Percentiles rank a stretch among this genome's conserved stretches.
Conservation (phyloP, 2,113 vertebrate species). For the Spheniscus mendiculus region DNA sequence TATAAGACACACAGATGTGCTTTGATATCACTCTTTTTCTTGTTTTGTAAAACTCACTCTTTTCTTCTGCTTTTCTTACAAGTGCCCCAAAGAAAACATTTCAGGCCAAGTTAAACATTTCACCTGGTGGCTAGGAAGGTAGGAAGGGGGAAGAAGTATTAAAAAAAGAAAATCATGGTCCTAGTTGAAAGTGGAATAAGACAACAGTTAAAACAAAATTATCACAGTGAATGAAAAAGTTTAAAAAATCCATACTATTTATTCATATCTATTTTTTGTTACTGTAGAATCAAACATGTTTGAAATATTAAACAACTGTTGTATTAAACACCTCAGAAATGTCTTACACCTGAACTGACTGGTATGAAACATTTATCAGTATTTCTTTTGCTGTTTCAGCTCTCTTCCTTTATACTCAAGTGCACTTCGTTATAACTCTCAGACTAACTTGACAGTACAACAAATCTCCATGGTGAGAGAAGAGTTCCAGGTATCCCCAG, state of each 20-base stretch:
- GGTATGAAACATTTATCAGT: background rate
- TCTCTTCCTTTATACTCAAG: background rate
- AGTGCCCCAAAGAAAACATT: background rate
- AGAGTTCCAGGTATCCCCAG: background rate
- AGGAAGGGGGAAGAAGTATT: background rate
- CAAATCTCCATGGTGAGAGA: background rate
- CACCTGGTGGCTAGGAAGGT: background rate
- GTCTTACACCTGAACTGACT: background rate
- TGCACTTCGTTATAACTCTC: background rate
- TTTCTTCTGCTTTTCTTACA: background rate
- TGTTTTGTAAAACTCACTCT: background rate
- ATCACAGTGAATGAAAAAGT: background rate
- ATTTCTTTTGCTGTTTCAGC: background rate
- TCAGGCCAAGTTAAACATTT: background rate
- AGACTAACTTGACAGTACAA: background rate
- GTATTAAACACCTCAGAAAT: background rate
- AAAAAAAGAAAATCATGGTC: background rate
- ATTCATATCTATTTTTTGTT: background rate
- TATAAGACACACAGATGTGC: background rate
- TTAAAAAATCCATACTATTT: background rate
- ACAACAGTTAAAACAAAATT: background rate
- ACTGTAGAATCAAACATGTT: background rate
- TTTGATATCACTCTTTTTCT: background rate
- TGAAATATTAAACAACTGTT: background rate
- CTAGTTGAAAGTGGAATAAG: background rate